phyloP scores from a whole-genome alignment of 2,113 vertebrate species.

The Kryptolebias marmoratus region DNA sequence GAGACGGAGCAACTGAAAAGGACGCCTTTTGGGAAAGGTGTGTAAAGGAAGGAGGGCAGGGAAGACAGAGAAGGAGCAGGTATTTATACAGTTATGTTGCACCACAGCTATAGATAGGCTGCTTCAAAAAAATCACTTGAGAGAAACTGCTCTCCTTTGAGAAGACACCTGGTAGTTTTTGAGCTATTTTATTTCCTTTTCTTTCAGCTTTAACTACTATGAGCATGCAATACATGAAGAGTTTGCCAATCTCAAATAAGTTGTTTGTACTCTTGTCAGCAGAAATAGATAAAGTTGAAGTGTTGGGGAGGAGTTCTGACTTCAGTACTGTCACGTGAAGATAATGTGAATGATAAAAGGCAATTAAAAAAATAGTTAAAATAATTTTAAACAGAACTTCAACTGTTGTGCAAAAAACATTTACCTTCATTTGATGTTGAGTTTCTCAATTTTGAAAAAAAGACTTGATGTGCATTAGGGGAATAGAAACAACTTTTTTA shows the following conservation, averaged over 20 bases:
- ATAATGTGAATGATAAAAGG: too few relatives aligned
- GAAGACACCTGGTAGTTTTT: constrained; percentile 33
- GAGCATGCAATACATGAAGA: background rate
- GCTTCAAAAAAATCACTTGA: constrained; percentile 51
- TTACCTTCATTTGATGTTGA: too few relatives aligned
- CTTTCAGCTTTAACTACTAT: constrained; percentile 20
- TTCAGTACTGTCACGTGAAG: too few relatives aligned
- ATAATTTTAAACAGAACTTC: too few relatives aligned
- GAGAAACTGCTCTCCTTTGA: constrained; percentile 22
- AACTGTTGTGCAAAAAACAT: too few relatives aligned
- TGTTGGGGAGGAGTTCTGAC: constrained; percentile 16
- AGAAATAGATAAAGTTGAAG: constrained; percentile 46
- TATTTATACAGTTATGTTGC: constrained; percentile 52
- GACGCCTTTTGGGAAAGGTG: constrained; percentile 50
- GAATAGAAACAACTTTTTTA: too few relatives aligned
- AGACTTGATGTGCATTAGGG: too few relatives aligned
- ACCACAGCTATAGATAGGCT: constrained; percentile 51
- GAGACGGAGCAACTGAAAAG: constrained; percentile 26
- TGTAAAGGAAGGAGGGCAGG: constrained; percentile 7
- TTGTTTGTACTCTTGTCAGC: constrained; percentile 21
- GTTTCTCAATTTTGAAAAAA: too few relatives aligned
- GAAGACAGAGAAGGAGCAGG: constrained; percentile 14
- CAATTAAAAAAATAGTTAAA: too few relatives aligned
- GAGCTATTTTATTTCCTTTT: constrained; percentile 39
- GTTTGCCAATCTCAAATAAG: constrained; percentile 35